These are phyloP conservation scores for Strigamia crassipes DNA, from an alignment of 2,888 invertebrate species.

Conservation along the genomic window DNA sequence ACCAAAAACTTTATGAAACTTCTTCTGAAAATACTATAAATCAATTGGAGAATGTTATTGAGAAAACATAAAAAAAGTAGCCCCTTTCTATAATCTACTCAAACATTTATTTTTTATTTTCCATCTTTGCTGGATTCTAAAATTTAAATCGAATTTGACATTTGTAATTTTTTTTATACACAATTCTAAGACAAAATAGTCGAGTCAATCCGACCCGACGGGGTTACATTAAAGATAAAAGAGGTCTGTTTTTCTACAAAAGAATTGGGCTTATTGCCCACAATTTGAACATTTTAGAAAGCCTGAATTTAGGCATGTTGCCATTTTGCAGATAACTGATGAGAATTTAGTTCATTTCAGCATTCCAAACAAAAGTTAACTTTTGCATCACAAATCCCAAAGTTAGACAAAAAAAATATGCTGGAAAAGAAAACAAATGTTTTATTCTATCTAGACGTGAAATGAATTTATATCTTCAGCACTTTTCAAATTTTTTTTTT, in stretches of 20 bases:
- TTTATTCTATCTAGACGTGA: neutral
- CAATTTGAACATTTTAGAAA: neutral
- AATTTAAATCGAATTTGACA: neutral
- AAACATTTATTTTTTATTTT: neutral
- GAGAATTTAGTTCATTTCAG: neutral
- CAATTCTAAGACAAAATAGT: neutral
- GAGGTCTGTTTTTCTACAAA: too few species aligned
- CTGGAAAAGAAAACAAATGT: neutral
- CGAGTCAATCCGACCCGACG: too few species aligned
- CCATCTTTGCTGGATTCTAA: neutral
- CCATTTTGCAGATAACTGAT: neutral
- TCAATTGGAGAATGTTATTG: slow-evolving; percentile 5
- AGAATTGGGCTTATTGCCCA: too few species aligned
- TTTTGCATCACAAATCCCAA: neutral
- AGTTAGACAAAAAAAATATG: neutral
- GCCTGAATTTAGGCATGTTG: neutral
- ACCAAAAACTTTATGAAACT: slow-evolving; percentile 21
- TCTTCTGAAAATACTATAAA: neutral
- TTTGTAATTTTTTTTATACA: neutral
- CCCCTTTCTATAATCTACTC: neutral
- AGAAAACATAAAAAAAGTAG: slow-evolving; percentile 1
- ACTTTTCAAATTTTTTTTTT: neutral
- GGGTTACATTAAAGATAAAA: too few species aligned
- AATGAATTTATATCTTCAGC: neutral
- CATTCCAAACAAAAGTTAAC: neutral